Evolutionary conservation across 2,888 invertebrate species (phyloP).

Genomic region (Carpatolechia fugitivella): DNA sequence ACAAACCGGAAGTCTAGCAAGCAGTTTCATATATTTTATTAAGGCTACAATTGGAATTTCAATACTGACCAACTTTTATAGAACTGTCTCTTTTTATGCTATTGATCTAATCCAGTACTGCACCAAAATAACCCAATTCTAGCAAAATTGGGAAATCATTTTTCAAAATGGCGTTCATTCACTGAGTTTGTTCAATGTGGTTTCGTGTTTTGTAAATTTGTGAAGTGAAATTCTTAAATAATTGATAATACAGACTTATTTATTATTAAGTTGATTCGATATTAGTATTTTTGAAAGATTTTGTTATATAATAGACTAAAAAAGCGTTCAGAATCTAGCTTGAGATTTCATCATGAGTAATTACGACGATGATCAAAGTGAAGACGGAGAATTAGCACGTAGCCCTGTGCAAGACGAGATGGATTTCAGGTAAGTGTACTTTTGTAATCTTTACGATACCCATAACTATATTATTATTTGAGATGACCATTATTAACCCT

Average conservation of each 20-base stretch:
- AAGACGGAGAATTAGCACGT: conserved; percentile 90
- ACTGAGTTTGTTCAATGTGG: conserved; percentile 17
- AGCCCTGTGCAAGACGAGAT: conserved; percentile 83
- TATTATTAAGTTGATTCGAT: too few species aligned
- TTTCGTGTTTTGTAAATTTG: conserved; percentile 11
- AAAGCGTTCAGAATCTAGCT: neutral
- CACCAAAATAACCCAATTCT: too few species aligned
- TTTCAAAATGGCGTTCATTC: conserved; percentile 41
- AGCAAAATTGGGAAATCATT: too few species aligned
- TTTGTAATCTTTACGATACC: neutral
- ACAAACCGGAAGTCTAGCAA: too few species aligned
- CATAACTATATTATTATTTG: too few species aligned
- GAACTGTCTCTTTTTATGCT: too few species aligned
- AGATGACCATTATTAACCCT: too few species aligned
- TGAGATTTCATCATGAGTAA: conserved; percentile 61
- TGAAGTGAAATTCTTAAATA: neutral
- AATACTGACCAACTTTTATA: too few species aligned
- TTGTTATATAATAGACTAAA: neutral
- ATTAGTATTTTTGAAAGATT: neutral
- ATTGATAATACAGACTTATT: neutral
- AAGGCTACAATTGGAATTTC: too few species aligned
- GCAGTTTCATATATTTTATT: too few species aligned
- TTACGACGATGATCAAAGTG: conserved; percentile 86
- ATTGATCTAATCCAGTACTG: too few species aligned
- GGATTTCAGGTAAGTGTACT: conserved; percentile 65